Evolutionary conservation across 2,113 vertebrate species (phyloP).

Genomic region (Oncorhynchus keta): DNA sequence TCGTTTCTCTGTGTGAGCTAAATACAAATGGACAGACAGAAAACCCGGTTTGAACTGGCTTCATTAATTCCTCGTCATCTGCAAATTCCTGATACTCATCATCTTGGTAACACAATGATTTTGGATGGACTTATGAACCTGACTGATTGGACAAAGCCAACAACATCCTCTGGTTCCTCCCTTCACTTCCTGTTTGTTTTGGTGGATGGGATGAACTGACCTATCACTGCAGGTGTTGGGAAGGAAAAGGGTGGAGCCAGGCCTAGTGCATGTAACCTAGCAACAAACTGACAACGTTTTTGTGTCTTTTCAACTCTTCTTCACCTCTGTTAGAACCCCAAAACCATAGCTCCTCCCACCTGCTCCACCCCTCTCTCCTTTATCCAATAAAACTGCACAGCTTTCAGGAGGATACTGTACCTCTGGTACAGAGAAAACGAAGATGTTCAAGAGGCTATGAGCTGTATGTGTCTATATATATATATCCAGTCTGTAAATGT

Average conservation of each 20-base stretch:
- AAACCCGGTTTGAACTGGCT: too few species aligned
- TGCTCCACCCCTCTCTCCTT: background rate
- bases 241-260: background rate
- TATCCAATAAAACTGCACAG: background rate
- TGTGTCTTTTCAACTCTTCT: background rate
- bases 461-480: background rate
- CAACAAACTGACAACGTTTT: background rate
- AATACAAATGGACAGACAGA: background rate
- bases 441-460: background rate
- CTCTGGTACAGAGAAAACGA: background rate
- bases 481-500: constrained; percentile 33
- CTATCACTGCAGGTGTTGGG: background rate
- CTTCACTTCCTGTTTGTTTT: background rate
- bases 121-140: background rate
- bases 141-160: too few species aligned
- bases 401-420: background rate
- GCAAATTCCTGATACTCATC: background rate
- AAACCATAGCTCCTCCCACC: background rate
- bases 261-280: constrained; percentile 2
- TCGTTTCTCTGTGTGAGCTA: too few species aligned
- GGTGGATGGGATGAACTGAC: background rate
- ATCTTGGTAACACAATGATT: background rate
- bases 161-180: background rate
- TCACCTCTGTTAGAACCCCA: background rate
- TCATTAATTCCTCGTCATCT: too few species aligned